These are phyloP conservation scores for Pelobates fuscus DNA, from an alignment of 2,113 vertebrate genomes.

Conservation along the genomic window DNA sequence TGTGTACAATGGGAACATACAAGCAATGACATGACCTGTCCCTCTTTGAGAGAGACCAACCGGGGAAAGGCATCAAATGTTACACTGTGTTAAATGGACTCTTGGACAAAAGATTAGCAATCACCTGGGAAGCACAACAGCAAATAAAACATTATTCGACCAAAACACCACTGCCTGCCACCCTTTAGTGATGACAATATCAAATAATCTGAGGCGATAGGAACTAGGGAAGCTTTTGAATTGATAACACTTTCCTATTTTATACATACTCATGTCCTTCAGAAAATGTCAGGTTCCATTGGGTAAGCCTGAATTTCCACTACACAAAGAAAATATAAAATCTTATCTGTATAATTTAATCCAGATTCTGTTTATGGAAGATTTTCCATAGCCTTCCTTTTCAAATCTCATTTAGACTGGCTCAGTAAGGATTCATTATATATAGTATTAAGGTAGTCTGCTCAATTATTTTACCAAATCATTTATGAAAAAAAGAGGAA, in stretches of 20 bases:
- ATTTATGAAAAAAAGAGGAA: conserved; percentile 68
- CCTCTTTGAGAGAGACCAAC: conserved; percentile 69
- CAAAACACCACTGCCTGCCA: conserved; percentile 58
- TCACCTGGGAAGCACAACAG: conserved; percentile 60
- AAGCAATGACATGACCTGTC: conserved; percentile 72
- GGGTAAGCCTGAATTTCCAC: conserved; percentile 66
- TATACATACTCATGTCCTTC: conserved; percentile 66
- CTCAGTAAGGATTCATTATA: conserved; percentile 76
- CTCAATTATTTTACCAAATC: conserved; percentile 68
- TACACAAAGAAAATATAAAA: conserved; percentile 66
- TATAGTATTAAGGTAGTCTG: conserved; percentile 63
- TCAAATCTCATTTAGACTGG: conserved; percentile 72
- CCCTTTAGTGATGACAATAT: conserved; percentile 44
- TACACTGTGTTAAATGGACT: conserved; percentile 69
- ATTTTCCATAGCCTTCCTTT: conserved; percentile 72
- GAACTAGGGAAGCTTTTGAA: conserved; percentile 65
- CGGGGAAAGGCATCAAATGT: conserved; percentile 71
- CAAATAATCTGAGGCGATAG: conserved; percentile 63
- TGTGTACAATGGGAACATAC: conserved; percentile 74
- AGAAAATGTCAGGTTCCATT: conserved; percentile 76
- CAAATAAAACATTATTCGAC: conserved; percentile 64
- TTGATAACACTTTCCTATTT: conserved; percentile 77
- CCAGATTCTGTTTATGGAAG: conserved; percentile 64
- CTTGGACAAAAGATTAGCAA: conserved; percentile 78
- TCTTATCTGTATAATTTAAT: conserved; percentile 68